Conservation (phyloP, 2,797 vertebrate genomes). For the Eutrigla gurnardus region DNA sequence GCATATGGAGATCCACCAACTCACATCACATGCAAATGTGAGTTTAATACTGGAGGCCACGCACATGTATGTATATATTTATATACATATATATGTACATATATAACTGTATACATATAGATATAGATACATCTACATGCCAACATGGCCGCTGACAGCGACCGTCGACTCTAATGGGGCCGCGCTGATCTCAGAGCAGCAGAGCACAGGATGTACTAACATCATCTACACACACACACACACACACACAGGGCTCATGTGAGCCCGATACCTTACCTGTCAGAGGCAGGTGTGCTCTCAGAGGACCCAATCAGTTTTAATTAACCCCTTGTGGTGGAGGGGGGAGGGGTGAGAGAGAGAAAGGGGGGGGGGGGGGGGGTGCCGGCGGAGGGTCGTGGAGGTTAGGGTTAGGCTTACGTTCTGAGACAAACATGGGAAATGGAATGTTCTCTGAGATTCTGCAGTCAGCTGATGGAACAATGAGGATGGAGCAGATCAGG, state of each 20-base stretch:
- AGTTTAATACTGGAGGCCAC: conserved; percentile 44
- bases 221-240: conserved; percentile 55
- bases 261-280: conserved; percentile 78
- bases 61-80: conserved; percentile 31
- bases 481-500: too few species aligned
- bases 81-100: too few species aligned
- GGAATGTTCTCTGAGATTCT: too few species aligned
- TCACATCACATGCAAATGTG: conserved; percentile 69
- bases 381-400: too few species aligned
- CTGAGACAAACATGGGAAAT: too few species aligned
- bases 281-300: conserved; percentile 85
- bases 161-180: conserved; percentile 55
- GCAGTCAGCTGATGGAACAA: too few species aligned
- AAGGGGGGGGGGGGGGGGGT: too few species aligned
- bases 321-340: conserved; percentile 85
- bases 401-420: too few species aligned
- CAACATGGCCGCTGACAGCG: conserved; percentile 12
- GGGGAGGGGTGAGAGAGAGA: conserved; percentile 43
- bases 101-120: too few species aligned
- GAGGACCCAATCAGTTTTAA: conserved; percentile 88
- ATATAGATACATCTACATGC: too few species aligned
- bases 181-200: conserved; percentile 54
- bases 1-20: conserved; percentile 44
- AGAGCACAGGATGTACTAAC: conserved; percentile 69
- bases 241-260: conserved; percentile 58